These are phyloP conservation scores for Micromussa lordhowensis DNA, from an alignment of 92 coral and sea anemone genomes.

Conservation along the genomic window DNA sequence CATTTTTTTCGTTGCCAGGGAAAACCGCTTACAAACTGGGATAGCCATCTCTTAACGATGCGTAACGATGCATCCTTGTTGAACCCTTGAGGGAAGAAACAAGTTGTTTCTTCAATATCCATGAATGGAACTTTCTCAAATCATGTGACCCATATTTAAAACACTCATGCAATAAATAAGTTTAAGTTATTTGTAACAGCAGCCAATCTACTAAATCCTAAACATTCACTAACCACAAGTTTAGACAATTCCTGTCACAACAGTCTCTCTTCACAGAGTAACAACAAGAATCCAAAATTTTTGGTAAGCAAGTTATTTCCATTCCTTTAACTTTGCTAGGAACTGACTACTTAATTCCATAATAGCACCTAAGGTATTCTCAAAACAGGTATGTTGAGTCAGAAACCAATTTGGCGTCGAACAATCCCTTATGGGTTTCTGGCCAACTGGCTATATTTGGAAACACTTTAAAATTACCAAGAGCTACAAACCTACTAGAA, in stretches of 20 bases:
- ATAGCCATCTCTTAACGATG: not conserved
- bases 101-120: not conserved
- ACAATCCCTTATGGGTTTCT: too few relatives aligned
- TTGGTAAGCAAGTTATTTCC: not conserved
- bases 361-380: not conserved
- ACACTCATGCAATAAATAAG: not conserved
- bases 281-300: not conserved
- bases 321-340: not conserved
- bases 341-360: not conserved
- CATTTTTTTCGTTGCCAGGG: not conserved
- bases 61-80: not conserved
- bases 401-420: too few relatives aligned
- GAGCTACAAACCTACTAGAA: not conserved
- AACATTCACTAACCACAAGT: not conserved
- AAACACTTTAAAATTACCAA: not conserved
- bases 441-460: not conserved
- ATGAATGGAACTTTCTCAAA: not conserved
- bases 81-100: not conserved
- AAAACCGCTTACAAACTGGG: not conserved
- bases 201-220: not conserved
- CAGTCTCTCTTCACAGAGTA: not conserved
- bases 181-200: not conserved
- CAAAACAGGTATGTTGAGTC: not conserved
- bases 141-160: not conserved
- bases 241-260: not conserved